These are phyloP conservation scores for Zaprionus tsacasi DNA, from an alignment of 1,140 invertebrate genomes.

Conservation along the genomic window DNA sequence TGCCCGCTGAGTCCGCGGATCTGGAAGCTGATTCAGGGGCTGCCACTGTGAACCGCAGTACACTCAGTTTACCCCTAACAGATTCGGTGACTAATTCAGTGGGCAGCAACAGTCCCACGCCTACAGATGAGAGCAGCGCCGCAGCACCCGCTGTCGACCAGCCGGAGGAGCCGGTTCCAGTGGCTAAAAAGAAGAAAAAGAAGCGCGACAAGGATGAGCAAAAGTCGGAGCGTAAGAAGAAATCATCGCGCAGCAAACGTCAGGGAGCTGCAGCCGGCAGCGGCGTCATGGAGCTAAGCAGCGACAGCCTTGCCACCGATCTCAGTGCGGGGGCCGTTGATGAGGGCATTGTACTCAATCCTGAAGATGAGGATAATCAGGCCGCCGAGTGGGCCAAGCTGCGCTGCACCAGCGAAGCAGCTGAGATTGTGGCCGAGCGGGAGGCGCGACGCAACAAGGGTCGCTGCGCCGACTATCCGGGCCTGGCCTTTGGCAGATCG, in stretches of 20 bases:
- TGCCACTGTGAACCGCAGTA: slow-evolving; percentile 49
- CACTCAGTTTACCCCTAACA: slow-evolving; percentile 69
- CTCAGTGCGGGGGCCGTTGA: slow-evolving; percentile 79
- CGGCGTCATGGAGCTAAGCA: slow-evolving; percentile 63
- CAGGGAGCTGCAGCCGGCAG: slow-evolving; percentile 27
- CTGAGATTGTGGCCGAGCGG: slow-evolving; percentile 93
- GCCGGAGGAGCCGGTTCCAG: slow-evolving; percentile 21
- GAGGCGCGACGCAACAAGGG: slow-evolving; percentile 90
- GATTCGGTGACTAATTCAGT: slow-evolving; percentile 78
- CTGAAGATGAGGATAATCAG: slow-evolving; percentile 89
- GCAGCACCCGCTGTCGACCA: slow-evolving; percentile 12
- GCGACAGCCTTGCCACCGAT: slow-evolving; percentile 85
- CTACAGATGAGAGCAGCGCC: slow-evolving; percentile 78
- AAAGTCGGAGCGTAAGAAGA: slow-evolving; percentile 70
- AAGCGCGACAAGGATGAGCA: slow-evolving; percentile 62
- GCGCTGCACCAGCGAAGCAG: slow-evolving; percentile 93
- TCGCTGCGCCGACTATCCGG: slow-evolving; percentile 95
- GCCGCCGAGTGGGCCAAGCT: slow-evolving; percentile 91
- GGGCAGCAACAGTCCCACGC: slow-evolving; percentile 81
- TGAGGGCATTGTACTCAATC: slow-evolving; percentile 84
- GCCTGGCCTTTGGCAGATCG: slow-evolving; percentile 94
- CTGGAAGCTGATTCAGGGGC: slow-evolving; percentile 14
- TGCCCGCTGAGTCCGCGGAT: slow-evolving; percentile 16
- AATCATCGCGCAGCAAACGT: slow-evolving; percentile 70
- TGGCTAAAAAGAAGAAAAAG: slow-evolving; percentile 63